Percentiles rank a stretch among this genome's conserved stretches.
phyloP scores from a whole-genome alignment of 2,888 invertebrate species.

The Andricus curvator region DNA sequence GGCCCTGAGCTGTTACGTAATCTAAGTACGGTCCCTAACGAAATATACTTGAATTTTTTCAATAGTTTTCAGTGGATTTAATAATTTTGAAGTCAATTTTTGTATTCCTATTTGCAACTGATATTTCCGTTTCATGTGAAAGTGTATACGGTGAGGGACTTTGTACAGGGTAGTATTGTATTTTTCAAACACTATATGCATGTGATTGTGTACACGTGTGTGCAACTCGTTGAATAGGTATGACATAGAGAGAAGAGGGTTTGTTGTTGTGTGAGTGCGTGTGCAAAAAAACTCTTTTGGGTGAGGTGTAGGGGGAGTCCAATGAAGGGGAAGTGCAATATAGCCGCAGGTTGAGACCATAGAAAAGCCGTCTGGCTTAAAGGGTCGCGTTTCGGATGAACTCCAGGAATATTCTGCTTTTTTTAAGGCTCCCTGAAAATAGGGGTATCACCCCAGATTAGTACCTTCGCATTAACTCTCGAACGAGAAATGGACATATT shows the following conservation, averaged over 20 bases:
- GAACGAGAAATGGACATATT: neutral
- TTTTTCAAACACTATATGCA: conserved; percentile 45
- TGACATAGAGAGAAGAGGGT: neutral
- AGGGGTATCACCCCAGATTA: neutral
- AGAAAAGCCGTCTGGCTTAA: conserved; percentile 76
- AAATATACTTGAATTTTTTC: neutral
- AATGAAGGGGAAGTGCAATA: conserved; percentile 60
- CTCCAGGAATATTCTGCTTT: conserved; percentile 37
- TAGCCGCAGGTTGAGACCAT: conserved; percentile 71
- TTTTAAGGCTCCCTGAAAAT: conserved; percentile 13
- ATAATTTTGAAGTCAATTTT: neutral
- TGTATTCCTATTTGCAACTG: neutral
- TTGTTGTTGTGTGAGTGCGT: conserved; percentile 54
- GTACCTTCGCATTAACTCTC: neutral
- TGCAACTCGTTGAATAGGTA: neutral
- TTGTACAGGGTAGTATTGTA: conserved; percentile 43
- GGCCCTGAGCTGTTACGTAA: no score
- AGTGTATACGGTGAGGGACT: conserved; percentile 46
- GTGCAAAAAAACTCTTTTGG: conserved; percentile 66
- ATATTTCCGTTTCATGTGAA: conserved; percentile 41
- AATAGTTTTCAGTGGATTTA: neutral
- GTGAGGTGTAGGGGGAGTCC: conserved; percentile 59
- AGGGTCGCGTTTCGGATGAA: conserved; percentile 70
- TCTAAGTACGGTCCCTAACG: neutral
- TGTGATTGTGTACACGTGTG: conserved; percentile 19